A percentile compares a stretch with the other conserved stretches of the same genome.
Evolutionary conservation across 2,797 vertebrate species (phyloP).

Genomic region (Fistularia commersonii): DNA sequence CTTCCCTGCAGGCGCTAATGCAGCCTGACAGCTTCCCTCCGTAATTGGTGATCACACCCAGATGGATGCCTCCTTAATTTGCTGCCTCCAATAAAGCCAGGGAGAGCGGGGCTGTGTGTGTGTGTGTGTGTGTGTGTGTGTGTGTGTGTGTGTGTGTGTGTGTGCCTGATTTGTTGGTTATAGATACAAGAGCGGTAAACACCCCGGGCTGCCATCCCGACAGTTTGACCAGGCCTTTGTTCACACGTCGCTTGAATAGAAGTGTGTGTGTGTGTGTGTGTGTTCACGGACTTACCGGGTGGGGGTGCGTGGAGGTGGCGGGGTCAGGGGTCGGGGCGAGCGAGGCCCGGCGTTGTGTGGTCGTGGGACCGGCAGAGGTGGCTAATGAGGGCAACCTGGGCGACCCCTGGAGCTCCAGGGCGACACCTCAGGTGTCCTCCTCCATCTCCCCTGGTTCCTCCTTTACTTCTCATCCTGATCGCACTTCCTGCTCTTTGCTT

Average conservation of each 20-base stretch:
- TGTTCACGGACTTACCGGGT: constrained; percentile 12
- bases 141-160: too few species aligned
- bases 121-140: constrained; percentile 7
- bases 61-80: constrained; percentile 80
- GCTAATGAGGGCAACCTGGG: constrained; percentile 67
- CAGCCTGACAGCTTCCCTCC: constrained; percentile 78
- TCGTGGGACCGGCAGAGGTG: constrained; percentile 32
- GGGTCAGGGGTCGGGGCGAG: constrained; percentile 45
- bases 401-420: constrained; percentile 48
- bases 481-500: too few species aligned
- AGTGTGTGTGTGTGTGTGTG: constrained; percentile 20
- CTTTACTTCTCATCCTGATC: too few species aligned
- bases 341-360: constrained; percentile 43
- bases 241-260: constrained; percentile 76
- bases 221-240: constrained; percentile 79
- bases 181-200: constrained; percentile 82
- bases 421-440: too few species aligned
- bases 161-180: constrained; percentile 75
- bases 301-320: constrained; percentile 31
- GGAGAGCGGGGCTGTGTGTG: constrained; percentile 20
- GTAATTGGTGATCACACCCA: constrained; percentile 83
- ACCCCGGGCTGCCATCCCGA: constrained; percentile 71
- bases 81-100: constrained; percentile 75
- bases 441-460: too few species aligned
- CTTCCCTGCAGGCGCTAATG: constrained; percentile 75